Percentiles rank a stretch among this genome's conserved stretches.
These are phyloP conservation scores for Coelopa frigida DNA, from an alignment of 1,140 invertebrate genomes.

Conservation along the genomic window DNA sequence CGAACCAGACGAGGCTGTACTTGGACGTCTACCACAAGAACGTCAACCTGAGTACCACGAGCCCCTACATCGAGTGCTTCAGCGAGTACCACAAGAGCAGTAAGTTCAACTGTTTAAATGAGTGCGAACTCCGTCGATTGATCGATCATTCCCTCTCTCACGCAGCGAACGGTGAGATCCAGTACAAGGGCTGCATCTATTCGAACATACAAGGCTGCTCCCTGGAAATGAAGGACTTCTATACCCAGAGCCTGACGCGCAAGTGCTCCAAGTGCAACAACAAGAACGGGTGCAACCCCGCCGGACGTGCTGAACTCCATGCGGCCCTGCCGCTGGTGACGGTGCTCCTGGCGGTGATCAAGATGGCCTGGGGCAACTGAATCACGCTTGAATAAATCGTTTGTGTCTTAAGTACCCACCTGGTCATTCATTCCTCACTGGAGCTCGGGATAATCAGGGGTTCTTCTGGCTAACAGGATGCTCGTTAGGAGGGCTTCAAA, in stretches of 20 bases:
- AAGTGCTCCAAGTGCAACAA: constrained; percentile 1
- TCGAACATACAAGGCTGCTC: background rate
- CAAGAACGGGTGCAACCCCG: constrained; percentile 10
- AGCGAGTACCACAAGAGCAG: constrained; percentile 4
- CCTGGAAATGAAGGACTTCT: constrained; percentile 1
- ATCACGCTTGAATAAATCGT: no score
- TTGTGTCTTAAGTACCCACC: no score
- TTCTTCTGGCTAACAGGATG: no score
- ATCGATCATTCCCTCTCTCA: background rate
- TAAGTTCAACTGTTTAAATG: background rate
- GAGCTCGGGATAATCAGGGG: no score
- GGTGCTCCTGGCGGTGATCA: no score
- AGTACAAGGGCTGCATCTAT: constrained; percentile 11
- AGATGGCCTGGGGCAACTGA: no score
- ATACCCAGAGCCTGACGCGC: background rate
- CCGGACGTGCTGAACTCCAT: no score
- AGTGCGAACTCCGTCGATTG: background rate
- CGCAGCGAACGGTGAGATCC: background rate
- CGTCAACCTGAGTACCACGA: constrained; percentile 3
- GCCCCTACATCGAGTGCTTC: constrained; percentile 2
- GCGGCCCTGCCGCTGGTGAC: no score
- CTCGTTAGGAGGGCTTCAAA: no score
- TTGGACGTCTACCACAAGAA: background rate
- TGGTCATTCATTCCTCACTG: no score
- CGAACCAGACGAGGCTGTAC: background rate